phyloP scores from a whole-genome alignment of 2,888 invertebrate species.

The Caenorhabditis sp. region DNA sequence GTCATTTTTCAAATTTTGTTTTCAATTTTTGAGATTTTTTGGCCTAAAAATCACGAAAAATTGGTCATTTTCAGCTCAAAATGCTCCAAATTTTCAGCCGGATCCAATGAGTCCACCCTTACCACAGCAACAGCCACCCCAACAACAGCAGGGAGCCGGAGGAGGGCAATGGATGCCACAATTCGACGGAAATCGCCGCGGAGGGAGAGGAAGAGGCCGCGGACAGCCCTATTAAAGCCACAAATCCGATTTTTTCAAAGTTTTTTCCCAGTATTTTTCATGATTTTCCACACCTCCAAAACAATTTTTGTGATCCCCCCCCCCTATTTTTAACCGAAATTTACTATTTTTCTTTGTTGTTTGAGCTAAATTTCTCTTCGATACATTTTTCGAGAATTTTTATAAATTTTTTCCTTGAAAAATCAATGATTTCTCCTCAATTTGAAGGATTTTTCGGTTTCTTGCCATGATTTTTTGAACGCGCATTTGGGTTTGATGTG shows the following conservation, averaged over 20 bases:
- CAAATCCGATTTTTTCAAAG: not conserved
- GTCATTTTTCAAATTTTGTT: no score
- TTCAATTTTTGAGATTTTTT: not conserved
- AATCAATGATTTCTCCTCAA: no score
- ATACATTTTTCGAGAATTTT: no score
- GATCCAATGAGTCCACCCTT: conserved; percentile 28
- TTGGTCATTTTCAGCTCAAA: not conserved
- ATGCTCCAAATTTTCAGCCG: conserved; percentile 28
- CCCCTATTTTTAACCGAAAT: no score
- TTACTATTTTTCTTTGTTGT: no score
- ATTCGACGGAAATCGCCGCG: conserved; percentile 44
- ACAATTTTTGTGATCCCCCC: no score
- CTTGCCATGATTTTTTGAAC: no score
- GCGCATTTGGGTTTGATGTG: no score
- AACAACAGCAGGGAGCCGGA: not conserved
- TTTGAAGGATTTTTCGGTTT: no score
- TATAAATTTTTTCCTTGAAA: no score
- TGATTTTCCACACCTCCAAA: not conserved
- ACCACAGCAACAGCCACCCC: not conserved
- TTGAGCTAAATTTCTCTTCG: no score
- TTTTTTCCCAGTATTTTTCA: not conserved
- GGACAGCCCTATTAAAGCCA: conserved; percentile 38
- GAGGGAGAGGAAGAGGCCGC: conserved; percentile 29
- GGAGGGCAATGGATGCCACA: conserved; percentile 59
- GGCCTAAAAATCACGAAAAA: not conserved